Evolutionary conservation across 2,113 vertebrate species (phyloP).

Genomic region (Pachyramphus minor): DNA sequence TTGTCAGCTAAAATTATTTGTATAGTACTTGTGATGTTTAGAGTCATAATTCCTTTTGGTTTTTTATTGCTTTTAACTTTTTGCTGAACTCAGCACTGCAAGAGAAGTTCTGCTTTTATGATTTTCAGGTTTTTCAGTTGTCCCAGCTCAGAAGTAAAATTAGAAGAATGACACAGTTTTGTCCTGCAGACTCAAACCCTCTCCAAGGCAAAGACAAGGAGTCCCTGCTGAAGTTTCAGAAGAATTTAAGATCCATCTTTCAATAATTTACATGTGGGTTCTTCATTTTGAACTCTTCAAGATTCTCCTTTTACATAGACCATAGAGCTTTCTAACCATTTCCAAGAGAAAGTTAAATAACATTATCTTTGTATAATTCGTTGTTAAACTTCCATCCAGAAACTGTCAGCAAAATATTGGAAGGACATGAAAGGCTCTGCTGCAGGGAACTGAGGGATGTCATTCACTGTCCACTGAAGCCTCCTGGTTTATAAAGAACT

Average conservation of each 20-base stretch:
- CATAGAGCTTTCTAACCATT: not conserved
- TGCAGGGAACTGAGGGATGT: not conserved
- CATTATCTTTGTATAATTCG: not conserved
- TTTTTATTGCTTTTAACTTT: not conserved
- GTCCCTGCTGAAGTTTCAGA: not conserved
- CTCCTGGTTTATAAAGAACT: not conserved
- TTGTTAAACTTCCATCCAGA: not conserved
- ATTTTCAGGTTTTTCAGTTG: not conserved
- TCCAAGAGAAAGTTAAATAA: not conserved
- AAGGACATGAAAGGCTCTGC: not conserved
- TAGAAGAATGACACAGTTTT: not conserved
- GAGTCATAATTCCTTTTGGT: not conserved
- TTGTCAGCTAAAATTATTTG: not conserved
- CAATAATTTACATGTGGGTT: not conserved
- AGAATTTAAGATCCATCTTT: not conserved
- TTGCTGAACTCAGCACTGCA: not conserved
- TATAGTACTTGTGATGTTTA: not conserved
- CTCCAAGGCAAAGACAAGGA: not conserved
- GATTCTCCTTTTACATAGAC: not conserved
- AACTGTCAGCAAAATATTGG: not conserved
- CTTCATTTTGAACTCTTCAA: not conserved
- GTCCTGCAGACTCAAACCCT: not conserved
- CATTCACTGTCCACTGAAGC: not conserved
- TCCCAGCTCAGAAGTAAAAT: not conserved
- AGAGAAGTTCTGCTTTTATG: not conserved